phyloP scores from a whole-genome alignment of 2,797 vertebrate genomes.

The Rachycentron canadum region DNA sequence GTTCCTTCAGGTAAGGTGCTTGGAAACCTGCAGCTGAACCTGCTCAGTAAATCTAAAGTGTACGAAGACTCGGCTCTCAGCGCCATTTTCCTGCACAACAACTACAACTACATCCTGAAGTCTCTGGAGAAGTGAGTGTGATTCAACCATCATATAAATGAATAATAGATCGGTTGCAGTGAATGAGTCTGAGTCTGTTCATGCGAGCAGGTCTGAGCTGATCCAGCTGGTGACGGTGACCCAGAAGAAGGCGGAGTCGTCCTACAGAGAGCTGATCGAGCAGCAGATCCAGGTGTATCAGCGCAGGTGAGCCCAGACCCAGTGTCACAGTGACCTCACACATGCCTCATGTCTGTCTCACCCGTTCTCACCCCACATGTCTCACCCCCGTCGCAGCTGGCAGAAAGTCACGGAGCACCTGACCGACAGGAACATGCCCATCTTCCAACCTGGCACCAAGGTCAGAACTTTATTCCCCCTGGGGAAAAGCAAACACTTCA shows the following conservation, averaged over 20 bases:
- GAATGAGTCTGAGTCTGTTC: background rate
- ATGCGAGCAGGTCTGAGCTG: constrained; percentile 90
- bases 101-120: constrained; percentile 99
- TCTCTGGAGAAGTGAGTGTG: constrained; percentile 93
- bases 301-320: constrained; percentile 86
- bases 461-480: constrained; percentile 74
- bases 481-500: background rate
- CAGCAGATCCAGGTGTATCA: constrained; percentile 96
- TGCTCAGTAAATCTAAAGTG: constrained; percentile 97
- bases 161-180: background rate
- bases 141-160: no score
- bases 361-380: background rate
- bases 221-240: constrained; percentile 97
- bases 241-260: constrained; percentile 91
- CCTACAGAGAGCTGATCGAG: constrained; percentile 93
- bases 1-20: constrained; percentile 91
- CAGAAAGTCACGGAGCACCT: constrained; percentile 93
- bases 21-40: constrained; percentile 95
- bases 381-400: constrained; percentile 85
- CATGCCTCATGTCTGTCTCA: accelerated
- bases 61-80: constrained; percentile 96
- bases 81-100: constrained; percentile 97
- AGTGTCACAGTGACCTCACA: accelerated
- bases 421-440: constrained; percentile 90
- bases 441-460: constrained; percentile 92